Percentiles rank a stretch among this genome's conserved stretches.
phyloP scores from a whole-genome alignment of 35 echinoderm and acorn worm species.

The Holothuria glaberrima region DNA sequence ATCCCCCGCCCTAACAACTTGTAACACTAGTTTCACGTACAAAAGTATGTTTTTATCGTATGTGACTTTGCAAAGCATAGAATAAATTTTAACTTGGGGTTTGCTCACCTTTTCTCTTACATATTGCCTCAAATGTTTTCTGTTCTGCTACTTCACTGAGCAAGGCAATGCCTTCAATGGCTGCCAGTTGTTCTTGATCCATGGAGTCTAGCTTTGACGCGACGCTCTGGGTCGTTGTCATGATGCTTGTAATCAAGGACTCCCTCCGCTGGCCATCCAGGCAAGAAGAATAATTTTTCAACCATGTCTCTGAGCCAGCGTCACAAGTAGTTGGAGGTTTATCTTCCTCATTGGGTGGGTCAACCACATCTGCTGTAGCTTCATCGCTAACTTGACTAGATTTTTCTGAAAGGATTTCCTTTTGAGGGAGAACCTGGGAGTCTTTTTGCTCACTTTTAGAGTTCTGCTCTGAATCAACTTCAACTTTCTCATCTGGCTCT shows the following conservation, averaged over 20 bases:
- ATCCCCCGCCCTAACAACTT: too few relatives aligned
- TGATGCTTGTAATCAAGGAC: slow-evolving; percentile 73
- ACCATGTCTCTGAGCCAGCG: background rate
- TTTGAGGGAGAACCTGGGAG: too few relatives aligned
- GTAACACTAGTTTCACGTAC: too few relatives aligned
- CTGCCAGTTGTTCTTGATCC: slow-evolving; percentile 90
- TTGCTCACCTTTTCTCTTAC: slow-evolving; percentile 38
- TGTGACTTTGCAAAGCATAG: too few relatives aligned
- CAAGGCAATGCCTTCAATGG: slow-evolving; percentile 93
- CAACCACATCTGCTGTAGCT: too few relatives aligned
- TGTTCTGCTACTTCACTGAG: slow-evolving; percentile 92
- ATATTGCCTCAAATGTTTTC: slow-evolving; percentile 72
- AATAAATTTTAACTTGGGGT: background rate
- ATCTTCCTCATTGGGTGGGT: too few relatives aligned
- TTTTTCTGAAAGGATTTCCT: too few relatives aligned
- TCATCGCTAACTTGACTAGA: too few relatives aligned
- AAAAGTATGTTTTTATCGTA: too few relatives aligned
- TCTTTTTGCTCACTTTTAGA: too few relatives aligned
- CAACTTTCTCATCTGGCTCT: background rate
- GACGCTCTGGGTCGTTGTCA: slow-evolving; percentile 87
- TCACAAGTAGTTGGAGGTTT: too few relatives aligned
- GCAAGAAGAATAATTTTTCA: background rate
- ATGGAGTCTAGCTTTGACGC: slow-evolving; percentile 79
- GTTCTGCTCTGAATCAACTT: background rate
- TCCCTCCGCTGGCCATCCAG: slow-evolving; percentile 65